Conservation (phyloP, 2,113 vertebrate genomes). For the Arothron firmamentum region DNA sequence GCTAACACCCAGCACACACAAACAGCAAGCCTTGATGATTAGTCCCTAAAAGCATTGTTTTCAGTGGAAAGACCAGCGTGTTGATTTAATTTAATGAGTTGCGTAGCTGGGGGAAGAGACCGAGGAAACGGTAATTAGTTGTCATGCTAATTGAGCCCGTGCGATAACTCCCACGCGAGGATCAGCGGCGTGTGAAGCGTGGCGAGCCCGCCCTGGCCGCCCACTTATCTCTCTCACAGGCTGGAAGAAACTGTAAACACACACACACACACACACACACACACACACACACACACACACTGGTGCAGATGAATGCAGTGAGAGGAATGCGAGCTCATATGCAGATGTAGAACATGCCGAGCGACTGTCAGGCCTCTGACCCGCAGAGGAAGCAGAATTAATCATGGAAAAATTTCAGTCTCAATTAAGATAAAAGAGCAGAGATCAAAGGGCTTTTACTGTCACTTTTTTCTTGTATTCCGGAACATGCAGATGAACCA, state of each 20-base stretch:
- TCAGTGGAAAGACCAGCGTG: conserved; percentile 37
- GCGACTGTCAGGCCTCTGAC: conserved; percentile 24
- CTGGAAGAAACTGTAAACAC: not conserved
- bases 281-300: not conserved
- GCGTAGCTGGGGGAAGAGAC: conserved; percentile 35
- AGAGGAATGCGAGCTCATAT: conserved; percentile 14
- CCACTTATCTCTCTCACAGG: conserved; percentile 17
- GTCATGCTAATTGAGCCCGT: conserved; percentile 65
- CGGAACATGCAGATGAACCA: too few relatives aligned
- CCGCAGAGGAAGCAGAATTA: too few relatives aligned
- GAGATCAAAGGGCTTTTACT: too few relatives aligned
- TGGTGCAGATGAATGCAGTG: conserved; percentile 12
- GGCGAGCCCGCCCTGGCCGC: conserved; percentile 20
- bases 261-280: conserved; percentile 8
- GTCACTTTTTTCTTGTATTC: too few relatives aligned
- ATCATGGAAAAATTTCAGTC: too few relatives aligned
- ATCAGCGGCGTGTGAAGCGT: conserved; percentile 40
- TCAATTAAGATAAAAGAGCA: too few relatives aligned
- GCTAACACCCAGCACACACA: conserved; percentile 39
- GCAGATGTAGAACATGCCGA: conserved; percentile 21
- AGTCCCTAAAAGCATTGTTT: conserved; percentile 48
- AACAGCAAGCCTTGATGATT: conserved; percentile 23
- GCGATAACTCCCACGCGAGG: conserved; percentile 58
- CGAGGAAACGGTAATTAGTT: conserved; percentile 61
- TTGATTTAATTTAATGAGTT: conserved; percentile 62